phyloP scores from a whole-genome alignment of 2,888 invertebrate genomes.

The Apodemia hepburni region DNA sequence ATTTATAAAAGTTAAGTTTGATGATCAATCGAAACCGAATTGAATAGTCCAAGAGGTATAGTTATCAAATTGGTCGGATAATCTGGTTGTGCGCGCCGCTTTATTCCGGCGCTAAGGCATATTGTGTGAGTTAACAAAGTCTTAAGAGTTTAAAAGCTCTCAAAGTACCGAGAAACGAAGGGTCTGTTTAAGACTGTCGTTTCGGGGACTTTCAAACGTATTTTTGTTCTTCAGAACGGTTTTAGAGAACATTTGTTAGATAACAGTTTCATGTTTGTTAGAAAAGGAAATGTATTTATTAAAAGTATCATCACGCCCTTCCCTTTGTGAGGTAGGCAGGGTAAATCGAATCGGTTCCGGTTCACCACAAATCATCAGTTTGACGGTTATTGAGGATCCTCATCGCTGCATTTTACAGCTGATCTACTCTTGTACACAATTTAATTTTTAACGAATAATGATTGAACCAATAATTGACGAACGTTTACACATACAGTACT shows the following conservation, averaged over 20 bases:
- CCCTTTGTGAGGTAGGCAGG: too few relatives aligned
- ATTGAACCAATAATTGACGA: too few relatives aligned
- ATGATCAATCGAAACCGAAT: slow-evolving; percentile 50
- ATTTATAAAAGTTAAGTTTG: slow-evolving; percentile 37
- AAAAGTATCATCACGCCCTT: too few relatives aligned
- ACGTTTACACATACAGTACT: too few relatives aligned
- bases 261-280: not conserved
- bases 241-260: not conserved
- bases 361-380: too few relatives aligned
- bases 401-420: too few relatives aligned
- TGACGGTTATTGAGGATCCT: too few relatives aligned
- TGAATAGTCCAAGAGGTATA: slow-evolving; percentile 43
- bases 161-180: slow-evolving; percentile 16
- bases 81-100: slow-evolving; percentile 49
- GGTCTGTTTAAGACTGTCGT: not conserved
- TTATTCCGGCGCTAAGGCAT: slow-evolving; percentile 20
- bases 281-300: not conserved
- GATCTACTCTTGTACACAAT: too few relatives aligned
- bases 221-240: not conserved
- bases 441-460: too few relatives aligned
- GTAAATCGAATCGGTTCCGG: too few relatives aligned
- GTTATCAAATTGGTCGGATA: slow-evolving; percentile 59
- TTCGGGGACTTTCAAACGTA: not conserved
- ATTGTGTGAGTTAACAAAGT: slow-evolving; percentile 4
- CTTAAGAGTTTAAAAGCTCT: slow-evolving; percentile 20